Conservation (phyloP, 2,888 invertebrate genomes). For the Cecidostiba fungosa region DNA sequence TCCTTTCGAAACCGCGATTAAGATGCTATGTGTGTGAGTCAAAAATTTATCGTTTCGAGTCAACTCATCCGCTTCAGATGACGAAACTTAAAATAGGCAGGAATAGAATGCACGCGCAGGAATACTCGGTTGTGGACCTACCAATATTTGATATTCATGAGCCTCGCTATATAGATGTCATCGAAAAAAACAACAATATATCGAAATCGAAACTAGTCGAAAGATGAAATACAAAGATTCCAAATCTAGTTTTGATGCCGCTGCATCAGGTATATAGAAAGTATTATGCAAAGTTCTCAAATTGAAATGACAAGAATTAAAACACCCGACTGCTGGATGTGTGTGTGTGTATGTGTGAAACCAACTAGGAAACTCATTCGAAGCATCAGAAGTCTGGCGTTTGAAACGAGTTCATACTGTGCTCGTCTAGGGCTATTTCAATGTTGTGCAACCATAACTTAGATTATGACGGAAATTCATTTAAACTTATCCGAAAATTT, state of each 20-base stretch:
- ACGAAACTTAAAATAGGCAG: not conserved
- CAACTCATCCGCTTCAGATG: not conserved
- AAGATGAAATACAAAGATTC: conserved; percentile 23
- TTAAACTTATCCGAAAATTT: conserved; percentile 14
- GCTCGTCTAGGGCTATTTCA: conserved; percentile 20
- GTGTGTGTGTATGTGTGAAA: conserved; percentile 20
- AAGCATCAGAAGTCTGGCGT: conserved; percentile 15
- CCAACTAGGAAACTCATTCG: not conserved
- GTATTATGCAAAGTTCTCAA: conserved; percentile 23
- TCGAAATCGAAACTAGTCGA: not conserved
- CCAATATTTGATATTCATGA: conserved; percentile 9
- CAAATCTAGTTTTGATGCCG: not conserved
- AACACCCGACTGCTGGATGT: conserved; percentile 40
- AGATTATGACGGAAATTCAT: conserved; percentile 34
- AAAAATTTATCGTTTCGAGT: not conserved
- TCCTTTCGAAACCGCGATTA: too few relatives aligned
- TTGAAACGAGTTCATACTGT: conserved; percentile 12
- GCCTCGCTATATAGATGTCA: not conserved
- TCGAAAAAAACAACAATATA: not conserved
- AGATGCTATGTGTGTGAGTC: too few relatives aligned
- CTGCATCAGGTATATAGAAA: not conserved
- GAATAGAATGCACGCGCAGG: not conserved
- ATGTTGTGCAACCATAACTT: not conserved
- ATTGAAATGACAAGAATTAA: conserved; percentile 39
- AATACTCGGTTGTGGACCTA: not conserved